Evolutionary conservation across 37 sponge, comb jelly and placozoan species (phyloP).

Genomic region (Agelas oroides): DNA sequence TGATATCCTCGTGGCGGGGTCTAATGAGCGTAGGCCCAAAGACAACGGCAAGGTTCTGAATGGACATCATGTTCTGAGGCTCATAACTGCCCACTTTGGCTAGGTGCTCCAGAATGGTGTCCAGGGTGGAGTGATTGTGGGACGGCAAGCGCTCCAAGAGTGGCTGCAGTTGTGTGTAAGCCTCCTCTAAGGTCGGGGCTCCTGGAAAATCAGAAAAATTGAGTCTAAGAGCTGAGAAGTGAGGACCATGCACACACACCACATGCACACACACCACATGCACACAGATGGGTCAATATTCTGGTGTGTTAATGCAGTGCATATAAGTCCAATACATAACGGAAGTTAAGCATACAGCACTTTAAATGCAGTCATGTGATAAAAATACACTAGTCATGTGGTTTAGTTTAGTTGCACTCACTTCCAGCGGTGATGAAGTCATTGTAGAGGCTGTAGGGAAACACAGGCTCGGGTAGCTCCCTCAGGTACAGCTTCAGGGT

Average conservation of each 20-base stretch:
- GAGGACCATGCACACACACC: background rate
- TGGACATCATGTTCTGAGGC: constrained; percentile 75
- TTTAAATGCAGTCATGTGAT: no score
- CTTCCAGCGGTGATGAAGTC: constrained; percentile 73
- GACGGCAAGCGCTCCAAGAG: constrained; percentile 59
- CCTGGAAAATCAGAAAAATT: constrained; percentile 20
- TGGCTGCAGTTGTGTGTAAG: constrained; percentile 1
- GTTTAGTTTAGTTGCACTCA: no score
- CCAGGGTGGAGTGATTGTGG: constrained; percentile 62
- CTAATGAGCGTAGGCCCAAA: constrained; percentile 83
- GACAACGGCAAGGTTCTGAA: constrained; percentile 74
- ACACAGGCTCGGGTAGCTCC: constrained; percentile 83
- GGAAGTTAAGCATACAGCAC: no score
- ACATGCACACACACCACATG: no score
- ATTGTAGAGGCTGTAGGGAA: constrained; percentile 76
- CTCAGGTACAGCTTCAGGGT: constrained; percentile 85
- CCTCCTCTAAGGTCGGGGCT: background rate
- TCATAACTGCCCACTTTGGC: constrained; percentile 54
- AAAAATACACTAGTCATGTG: no score
- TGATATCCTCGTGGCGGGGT: constrained; percentile 50
- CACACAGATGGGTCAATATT: background rate
- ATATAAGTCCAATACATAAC: no score
- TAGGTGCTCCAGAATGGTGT: constrained; percentile 63
- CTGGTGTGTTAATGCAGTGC: no score
- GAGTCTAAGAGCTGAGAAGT: background rate